Percentiles rank a stretch among this genome's conserved stretches.
Evolutionary conservation across 1,140 invertebrate species (phyloP).

Genomic region (Temnothorax nylanderi): DNA sequence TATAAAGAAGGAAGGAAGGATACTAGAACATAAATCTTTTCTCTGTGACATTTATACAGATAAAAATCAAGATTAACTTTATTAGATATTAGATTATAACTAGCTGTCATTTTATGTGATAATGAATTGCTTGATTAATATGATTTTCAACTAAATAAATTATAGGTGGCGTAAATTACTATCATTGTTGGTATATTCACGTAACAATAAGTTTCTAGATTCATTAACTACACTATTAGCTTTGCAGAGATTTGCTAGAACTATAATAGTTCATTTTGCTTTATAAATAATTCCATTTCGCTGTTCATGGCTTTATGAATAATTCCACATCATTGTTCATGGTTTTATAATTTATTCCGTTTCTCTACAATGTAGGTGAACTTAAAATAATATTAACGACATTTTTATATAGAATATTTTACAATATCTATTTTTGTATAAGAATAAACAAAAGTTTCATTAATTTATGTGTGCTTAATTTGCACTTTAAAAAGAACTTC

Average conservation of each 20-base stretch:
- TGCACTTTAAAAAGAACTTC: background rate
- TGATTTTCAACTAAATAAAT: constrained; percentile 3
- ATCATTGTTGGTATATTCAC: background rate
- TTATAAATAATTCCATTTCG: constrained; percentile 8
- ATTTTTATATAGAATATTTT: background rate
- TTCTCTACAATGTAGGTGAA: background rate
- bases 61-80: background rate
- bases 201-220: constrained; percentile 16
- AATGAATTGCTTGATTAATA: background rate
- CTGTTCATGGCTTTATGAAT: constrained; percentile 1
- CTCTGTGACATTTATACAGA: background rate
- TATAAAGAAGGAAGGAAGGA: background rate
- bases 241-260: background rate
- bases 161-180: background rate
- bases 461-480: background rate
- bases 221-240: background rate
- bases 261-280: background rate
- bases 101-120: background rate
- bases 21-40: background rate
- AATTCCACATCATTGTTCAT: background rate
- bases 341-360: background rate
- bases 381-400: background rate
- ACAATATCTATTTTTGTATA: background rate
- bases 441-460: background rate
- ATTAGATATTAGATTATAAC: background rate